Conservation (phyloP, 2,113 vertebrate species). For the Anseranas semipalmata region DNA sequence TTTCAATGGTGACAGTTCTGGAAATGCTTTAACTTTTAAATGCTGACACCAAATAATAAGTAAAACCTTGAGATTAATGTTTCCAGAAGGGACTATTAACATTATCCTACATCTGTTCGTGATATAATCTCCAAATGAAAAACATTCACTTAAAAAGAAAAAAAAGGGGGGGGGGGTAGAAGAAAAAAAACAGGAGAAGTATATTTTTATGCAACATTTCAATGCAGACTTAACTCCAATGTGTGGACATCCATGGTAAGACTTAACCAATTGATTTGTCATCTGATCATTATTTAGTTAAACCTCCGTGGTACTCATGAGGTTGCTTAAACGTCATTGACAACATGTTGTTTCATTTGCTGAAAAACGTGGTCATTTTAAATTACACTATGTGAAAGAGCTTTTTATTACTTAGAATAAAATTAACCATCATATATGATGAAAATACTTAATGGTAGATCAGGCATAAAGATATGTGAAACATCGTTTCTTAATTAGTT, state of each 20-base stretch:
- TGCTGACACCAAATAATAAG: conserved; percentile 81
- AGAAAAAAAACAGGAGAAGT: conserved; percentile 38
- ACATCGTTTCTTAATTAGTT: background rate
- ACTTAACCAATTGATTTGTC: conserved; percentile 74
- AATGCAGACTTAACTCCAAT: conserved; percentile 64
- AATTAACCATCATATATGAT: conserved; percentile 46
- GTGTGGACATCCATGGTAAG: conserved; percentile 75
- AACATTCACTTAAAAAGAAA: conserved; percentile 63
- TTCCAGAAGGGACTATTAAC: conserved; percentile 83
- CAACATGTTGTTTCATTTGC: conserved; percentile 69
- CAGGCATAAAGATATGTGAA: conserved; percentile 18
- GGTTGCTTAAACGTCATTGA: conserved; percentile 76
- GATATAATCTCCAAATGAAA: conserved; percentile 84
- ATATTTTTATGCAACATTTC: conserved; percentile 70
- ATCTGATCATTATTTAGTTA: conserved; percentile 76
- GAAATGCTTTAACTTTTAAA: conserved; percentile 82
- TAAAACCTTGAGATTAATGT: conserved; percentile 80
- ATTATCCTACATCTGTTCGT: conserved; percentile 82
- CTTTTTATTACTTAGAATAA: conserved; percentile 47
- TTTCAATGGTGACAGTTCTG: conserved; percentile 79
- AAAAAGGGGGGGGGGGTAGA: background rate
- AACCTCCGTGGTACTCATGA: conserved; percentile 71
- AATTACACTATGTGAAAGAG: conserved; percentile 26
- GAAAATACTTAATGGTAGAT: conserved; percentile 23
- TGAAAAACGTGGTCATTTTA: conserved; percentile 68